These are phyloP conservation scores for Lichenostomus cassidix DNA, from an alignment of 2,113 vertebrate genomes.

Conservation along the genomic window DNA sequence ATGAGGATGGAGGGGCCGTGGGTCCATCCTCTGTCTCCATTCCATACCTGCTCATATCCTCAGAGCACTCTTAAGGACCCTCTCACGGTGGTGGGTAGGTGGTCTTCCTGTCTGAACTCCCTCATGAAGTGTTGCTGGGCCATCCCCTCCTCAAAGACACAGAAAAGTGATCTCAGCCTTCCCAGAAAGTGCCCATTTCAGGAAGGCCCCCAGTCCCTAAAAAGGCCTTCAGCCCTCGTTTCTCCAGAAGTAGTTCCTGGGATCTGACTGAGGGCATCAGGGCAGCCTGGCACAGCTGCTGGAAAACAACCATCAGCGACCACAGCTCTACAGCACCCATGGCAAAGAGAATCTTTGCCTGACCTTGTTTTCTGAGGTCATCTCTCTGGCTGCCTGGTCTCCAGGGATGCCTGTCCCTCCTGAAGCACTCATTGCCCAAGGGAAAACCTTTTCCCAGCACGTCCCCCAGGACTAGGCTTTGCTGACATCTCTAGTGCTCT, in stretches of 20 bases:
- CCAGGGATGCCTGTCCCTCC: accelerated
- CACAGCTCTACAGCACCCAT: neutral
- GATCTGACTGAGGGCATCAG: neutral
- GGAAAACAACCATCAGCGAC: neutral
- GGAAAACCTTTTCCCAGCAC: neutral
- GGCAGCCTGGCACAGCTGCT: neutral
- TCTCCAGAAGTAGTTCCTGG: neutral
- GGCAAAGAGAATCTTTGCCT: neutral
- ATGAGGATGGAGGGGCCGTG: accelerated
- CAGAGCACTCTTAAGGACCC: accelerated
- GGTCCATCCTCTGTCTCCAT: accelerated
- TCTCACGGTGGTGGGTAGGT: accelerated
- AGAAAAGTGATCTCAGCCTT: neutral
- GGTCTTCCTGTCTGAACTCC: accelerated
- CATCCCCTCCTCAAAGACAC: neutral
- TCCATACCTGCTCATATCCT: accelerated
- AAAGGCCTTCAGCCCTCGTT: accelerated
- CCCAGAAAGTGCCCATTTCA: accelerated
- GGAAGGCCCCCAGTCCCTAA: neutral
- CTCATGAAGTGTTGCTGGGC: accelerated
- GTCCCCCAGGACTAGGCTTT: neutral
- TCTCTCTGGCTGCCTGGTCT: accelerated
- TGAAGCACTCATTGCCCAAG: neutral
- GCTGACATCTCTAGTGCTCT: neutral
- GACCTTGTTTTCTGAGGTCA: neutral